Evolutionary conservation across 1,140 invertebrate species (phyloP), one percentile per base, ranked within the genome.

Genomic region (Drosophila orena): DNA sequence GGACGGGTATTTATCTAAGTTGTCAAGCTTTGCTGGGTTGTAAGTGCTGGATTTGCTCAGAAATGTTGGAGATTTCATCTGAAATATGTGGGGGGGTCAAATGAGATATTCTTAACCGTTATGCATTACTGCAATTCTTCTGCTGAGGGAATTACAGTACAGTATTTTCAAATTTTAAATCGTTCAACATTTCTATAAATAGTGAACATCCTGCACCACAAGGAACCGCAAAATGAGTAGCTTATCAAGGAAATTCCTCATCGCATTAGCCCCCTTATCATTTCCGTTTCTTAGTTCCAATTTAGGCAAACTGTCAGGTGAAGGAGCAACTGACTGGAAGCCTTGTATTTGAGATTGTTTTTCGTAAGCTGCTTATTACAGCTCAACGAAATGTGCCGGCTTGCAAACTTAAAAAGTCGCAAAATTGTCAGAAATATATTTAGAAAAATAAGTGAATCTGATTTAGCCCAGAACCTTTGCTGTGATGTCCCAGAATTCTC

Each of bases 281-380:
- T 40, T 38, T 42, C 40, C 40, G 53, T 14, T 30, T 30, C 40
- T 37, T 44, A 8, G 8, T 44, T 71, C 37, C 58, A 53, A 54
- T 73, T 74, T 73, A 50, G 35, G 12, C 40, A 37, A 73, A 69
- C 49, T 61, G 69, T 49, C 71, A 72, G 50, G 42, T 56, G 64
- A 4, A 42, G 7, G 34, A 14, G 3, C 10, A 35, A 47, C 35
- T 44, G 49, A 37, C 4, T 30, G 35, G 38, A 35, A 27, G 52
- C 20, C 30, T 70, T 43, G 64, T 52, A 62, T 74, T 73, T 55
- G 50, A 56, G 70, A 74, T 74, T 74, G 70, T 74, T 74, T 58
- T 54, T 38, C 61, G 59, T 75, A 77, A 77, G 73, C 73, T 60
- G 72, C 73, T 77, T 77, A 77, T 77, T 77, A 76, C 72, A 77